These are phyloP conservation scores for Dryobotodes eremita DNA, from an alignment of 2,888 invertebrate species.

Conservation along the genomic window DNA sequence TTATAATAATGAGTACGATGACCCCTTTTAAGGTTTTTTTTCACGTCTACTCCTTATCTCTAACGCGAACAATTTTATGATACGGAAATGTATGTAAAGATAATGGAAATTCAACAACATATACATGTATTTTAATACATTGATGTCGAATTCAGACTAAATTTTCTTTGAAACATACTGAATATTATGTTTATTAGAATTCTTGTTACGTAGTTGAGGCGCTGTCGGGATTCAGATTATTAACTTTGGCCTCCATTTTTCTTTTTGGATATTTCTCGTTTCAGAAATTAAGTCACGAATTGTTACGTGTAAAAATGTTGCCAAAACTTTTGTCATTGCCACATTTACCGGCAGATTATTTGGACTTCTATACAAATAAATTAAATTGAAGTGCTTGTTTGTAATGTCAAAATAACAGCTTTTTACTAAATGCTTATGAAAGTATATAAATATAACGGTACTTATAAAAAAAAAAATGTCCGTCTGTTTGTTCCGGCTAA, in stretches of 20 bases:
- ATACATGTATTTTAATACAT: conserved; percentile 4
- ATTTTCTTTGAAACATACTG: conserved; percentile 9
- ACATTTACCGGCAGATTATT: not conserved
- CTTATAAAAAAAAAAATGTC: too few relatives aligned
- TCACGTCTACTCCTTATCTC: not conserved
- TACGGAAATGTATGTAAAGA: conserved; percentile 7
- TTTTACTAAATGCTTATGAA: too few relatives aligned
- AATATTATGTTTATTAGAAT: conserved; percentile 16
- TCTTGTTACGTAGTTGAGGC: conserved; percentile 7
- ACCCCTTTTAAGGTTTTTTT: too few relatives aligned
- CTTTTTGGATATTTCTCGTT: not conserved
- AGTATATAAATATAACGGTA: too few relatives aligned
- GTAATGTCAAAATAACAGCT: too few relatives aligned
- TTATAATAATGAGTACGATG: too few relatives aligned
- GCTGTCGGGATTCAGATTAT: conserved; percentile 20
- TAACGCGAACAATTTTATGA: not conserved
- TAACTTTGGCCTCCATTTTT: conserved; percentile 5
- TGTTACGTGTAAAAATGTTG: not conserved
- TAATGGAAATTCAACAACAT: conserved; percentile 13
- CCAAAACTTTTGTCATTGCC: not conserved
- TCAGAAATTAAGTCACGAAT: not conserved
- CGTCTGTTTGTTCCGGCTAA: too few relatives aligned
- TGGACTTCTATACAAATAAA: not conserved
- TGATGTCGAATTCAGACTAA: conserved; percentile 11
- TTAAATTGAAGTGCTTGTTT: too few relatives aligned